Base-by-base conservation (phyloP, 2,113 vertebrate species). In the Typhlomys cinereus region DNA sequence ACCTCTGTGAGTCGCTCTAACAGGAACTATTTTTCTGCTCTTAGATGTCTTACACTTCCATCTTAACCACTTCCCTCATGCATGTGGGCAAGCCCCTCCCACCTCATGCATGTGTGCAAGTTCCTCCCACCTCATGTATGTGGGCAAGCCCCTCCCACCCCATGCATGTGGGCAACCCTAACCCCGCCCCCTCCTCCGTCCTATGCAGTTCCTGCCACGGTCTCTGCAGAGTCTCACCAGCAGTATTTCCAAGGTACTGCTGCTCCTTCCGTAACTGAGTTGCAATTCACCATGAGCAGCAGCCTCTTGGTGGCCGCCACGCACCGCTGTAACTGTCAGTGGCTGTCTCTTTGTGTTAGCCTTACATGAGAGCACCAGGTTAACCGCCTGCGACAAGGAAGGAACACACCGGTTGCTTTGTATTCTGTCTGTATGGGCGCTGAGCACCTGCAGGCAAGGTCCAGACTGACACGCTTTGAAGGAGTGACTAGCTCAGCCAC, bases 231-330 rank as follows among this genome's bases (percentile, higher is more conserved):
- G 62, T 4, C 3, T 44, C 64, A 14, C 0, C 0, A 10, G 31
- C 6, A 31, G 21, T 20, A 5, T 50, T 4, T 31, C 27, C 67
- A 59, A 8, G 0, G 44, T 7, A n/a, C 52, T 11, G 6, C 29
- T 57, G 4, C 34, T 25, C 39, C 67, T 80, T 36, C 9, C 1
- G 9, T 2, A 31, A 61, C 20, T 52, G 52, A 85, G 5, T 15
- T 6, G n/a, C 0, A 0, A 1, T 36, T 52, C 52, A 27, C 80
- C 61, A 36, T 25, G 44, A 27, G 2, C 50, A 25, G 5, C 57
- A 13, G 14, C 48, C 52, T 36, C 21, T 8, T n/a, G n/a, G 4
- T 50, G 70, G 31, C 81, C 83, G 21, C 20, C 54, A 6, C 29
- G 3, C 7, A 20, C 34, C 23, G 73, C 52, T 36, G 0, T 61